Evolutionary conservation across 2,888 invertebrate genomes (phyloP).

Genomic region (Cheilosia impressa): DNA sequence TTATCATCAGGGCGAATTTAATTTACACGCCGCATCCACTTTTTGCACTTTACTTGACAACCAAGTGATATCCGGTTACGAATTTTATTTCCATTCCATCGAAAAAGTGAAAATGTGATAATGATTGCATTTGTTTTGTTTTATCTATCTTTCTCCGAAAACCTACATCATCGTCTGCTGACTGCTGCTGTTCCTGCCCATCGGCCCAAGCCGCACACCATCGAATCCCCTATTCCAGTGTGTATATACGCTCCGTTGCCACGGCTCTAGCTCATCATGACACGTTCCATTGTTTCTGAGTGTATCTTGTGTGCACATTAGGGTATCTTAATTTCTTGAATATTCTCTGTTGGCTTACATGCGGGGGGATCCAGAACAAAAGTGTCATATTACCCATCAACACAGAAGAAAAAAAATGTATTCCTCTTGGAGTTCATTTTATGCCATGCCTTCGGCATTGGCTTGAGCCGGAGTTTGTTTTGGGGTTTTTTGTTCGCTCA

Average conservation of each 20-base stretch:
- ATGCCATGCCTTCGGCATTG: constrained; percentile 44
- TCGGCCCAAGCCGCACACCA: constrained; percentile 5
- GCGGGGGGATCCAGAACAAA: constrained; percentile 63
- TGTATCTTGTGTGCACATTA: constrained; percentile 71
- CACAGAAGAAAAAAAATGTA: constrained; percentile 10
- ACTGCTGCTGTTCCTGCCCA: constrained; percentile 2
- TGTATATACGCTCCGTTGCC: constrained; percentile 41
- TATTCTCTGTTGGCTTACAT: constrained; percentile 35
- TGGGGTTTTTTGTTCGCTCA: constrained; percentile 42
- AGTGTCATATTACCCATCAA: constrained; percentile 68
- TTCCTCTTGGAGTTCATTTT: constrained; percentile 30
- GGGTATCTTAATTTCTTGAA: constrained; percentile 70
- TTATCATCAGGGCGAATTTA: constrained; percentile 19
- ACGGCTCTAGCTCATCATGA: constrained; percentile 45
- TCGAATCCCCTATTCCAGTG: constrained; percentile 23
- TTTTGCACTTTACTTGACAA: constrained; percentile 67
- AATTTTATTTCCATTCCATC: constrained; percentile 42
- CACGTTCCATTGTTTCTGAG: constrained; percentile 67
- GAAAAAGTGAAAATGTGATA: constrained; percentile 63
- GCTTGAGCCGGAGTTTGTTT: constrained; percentile 48
- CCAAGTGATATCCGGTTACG: constrained; percentile 66
- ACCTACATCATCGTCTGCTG: constrained; percentile 10
- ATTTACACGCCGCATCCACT: constrained; percentile 10
- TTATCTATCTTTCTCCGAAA: constrained; percentile 67
- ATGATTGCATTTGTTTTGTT: constrained; percentile 72